These are phyloP conservation scores for Coregonus suidteri DNA, from an alignment of 2,797 vertebrate genomes.

Conservation along the genomic window DNA sequence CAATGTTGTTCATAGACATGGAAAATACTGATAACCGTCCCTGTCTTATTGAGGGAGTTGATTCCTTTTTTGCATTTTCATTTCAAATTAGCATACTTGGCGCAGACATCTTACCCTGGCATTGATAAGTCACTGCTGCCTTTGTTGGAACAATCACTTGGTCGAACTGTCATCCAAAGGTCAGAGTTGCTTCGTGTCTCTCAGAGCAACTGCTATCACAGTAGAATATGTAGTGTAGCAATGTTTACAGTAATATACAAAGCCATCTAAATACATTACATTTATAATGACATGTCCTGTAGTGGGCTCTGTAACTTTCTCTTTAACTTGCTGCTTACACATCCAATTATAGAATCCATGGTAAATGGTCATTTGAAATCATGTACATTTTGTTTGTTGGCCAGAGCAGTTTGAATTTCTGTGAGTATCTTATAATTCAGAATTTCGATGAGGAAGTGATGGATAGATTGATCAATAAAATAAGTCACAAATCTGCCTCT, in stretches of 20 bases:
- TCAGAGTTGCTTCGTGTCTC: background rate
- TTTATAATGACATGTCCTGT: background rate
- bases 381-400: background rate
- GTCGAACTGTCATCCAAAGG: background rate
- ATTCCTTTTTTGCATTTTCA: background rate
- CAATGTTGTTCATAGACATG: background rate
- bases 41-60: background rate
- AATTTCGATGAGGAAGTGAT: background rate
- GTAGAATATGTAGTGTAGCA: background rate
- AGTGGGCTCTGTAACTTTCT: too few species aligned
- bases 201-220: background rate
- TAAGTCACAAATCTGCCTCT: background rate
- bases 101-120: background rate
- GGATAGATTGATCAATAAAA: background rate
- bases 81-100: conserved; percentile 13
- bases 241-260: background rate
- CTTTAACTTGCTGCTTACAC: background rate
- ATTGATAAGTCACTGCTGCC: background rate
- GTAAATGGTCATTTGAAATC: background rate
- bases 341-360: background rate
- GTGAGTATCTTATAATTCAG: background rate
- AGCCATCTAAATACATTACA: background rate
- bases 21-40: background rate
- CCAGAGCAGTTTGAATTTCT: background rate
- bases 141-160: conserved; percentile 3